phyloP scores from a whole-genome alignment of 1,140 invertebrate species.

The Leucophenga varia region DNA sequence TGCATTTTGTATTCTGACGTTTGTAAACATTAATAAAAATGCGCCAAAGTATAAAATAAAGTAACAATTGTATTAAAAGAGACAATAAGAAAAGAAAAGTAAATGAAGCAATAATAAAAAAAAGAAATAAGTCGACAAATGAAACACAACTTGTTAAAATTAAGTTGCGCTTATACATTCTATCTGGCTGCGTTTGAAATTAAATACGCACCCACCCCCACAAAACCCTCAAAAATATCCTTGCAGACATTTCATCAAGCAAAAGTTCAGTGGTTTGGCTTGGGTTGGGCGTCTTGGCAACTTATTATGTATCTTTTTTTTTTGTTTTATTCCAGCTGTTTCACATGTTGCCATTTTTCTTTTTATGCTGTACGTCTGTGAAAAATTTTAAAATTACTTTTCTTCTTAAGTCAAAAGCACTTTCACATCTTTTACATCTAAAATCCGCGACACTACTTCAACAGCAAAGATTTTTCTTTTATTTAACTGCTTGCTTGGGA shows the following conservation, averaged over 20 bases:
- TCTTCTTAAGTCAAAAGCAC: too few relatives aligned
- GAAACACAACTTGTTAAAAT: conserved; percentile 20
- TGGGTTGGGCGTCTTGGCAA: conserved; percentile 4
- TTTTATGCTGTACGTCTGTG: background rate
- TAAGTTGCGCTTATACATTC: conserved; percentile 22
- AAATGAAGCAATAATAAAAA: conserved; percentile 24
- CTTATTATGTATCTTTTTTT: conserved; percentile 5
- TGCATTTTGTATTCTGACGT: too few relatives aligned
- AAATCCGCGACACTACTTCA: conserved; percentile 14
- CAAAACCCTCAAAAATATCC: too few relatives aligned
- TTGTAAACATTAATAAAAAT: conserved; percentile 43
- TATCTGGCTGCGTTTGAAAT: too few relatives aligned
- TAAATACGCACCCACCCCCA: background rate
- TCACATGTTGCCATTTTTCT: too few relatives aligned
- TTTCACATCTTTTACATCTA: conserved; percentile 1
- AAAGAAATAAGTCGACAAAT: conserved; percentile 23
- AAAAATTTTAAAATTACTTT: too few relatives aligned
- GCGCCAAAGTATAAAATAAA: conserved; percentile 8
- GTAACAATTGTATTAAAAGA: conserved; percentile 48
- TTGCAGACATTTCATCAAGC: background rate
- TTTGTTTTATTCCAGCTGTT: conserved; percentile 21
- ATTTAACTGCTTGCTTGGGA: background rate
- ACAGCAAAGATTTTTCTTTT: conserved; percentile 16
- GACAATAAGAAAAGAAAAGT: conserved; percentile 19
- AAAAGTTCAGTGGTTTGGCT: conserved; percentile 5